A percentile compares a stretch with the other conserved stretches of the same genome.
Conservation (phyloP, 2,888 invertebrate species). For the Malthinus seriepunctatus region DNA sequence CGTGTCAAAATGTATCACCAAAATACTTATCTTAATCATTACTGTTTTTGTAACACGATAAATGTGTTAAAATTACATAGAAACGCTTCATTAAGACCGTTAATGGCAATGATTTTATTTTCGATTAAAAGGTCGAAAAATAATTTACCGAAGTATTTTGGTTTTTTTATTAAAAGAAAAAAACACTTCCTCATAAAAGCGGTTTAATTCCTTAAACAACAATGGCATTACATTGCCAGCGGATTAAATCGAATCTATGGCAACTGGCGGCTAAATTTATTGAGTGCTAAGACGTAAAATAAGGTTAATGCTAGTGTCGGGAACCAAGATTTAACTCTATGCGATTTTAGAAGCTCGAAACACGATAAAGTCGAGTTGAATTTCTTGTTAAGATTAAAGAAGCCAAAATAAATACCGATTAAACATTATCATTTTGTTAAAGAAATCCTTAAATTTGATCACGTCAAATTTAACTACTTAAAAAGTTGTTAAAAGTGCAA, state of each 20-base stretch:
- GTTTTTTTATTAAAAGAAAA: conserved; percentile 18
- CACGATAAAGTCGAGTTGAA: conserved; percentile 27
- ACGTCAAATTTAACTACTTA: too few species aligned
- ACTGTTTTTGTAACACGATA: conserved; percentile 19
- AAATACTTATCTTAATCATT: conserved; percentile 19
- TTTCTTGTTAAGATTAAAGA: conserved; percentile 17
- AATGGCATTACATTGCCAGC: conserved; percentile 23
- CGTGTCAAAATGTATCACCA: conserved; percentile 14
- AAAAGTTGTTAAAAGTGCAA: too few species aligned
- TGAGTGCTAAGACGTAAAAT: conserved; percentile 32
- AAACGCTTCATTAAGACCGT: conserved; percentile 23
- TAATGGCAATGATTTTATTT: conserved; percentile 20
- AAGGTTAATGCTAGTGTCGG: conserved; percentile 28
- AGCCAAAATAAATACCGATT: conserved; percentile 17
- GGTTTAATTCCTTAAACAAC: conserved; percentile 28
- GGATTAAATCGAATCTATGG: conserved; percentile 30
- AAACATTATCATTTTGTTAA: conserved; percentile 13
- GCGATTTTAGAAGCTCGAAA: conserved; percentile 26
- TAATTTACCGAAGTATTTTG: conserved; percentile 26
- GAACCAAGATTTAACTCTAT: conserved; percentile 26
- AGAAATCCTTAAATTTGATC: too few species aligned
- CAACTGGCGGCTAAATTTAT: conserved; percentile 30
- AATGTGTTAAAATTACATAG: conserved; percentile 22
- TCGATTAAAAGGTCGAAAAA: conserved; percentile 22
- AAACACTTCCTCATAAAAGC: conserved; percentile 25